Evolutionary conservation across 2,797 vertebrate genomes (phyloP).

Genomic region (Cryptoprocta ferox): DNA sequence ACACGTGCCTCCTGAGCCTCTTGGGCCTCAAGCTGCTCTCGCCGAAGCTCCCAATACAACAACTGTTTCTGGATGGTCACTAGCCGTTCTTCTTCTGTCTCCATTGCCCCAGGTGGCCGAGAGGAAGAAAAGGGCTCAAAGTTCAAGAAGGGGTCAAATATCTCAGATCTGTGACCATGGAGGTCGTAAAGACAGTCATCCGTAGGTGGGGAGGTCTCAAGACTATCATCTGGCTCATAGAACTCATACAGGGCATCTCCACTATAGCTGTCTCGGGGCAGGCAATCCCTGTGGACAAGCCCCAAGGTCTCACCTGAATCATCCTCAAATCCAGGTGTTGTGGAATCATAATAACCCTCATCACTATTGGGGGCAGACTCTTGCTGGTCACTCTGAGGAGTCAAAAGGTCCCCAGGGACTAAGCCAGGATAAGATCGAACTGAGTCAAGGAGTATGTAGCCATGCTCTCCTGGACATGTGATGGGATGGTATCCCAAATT

Average conservation of each 20-base stretch:
- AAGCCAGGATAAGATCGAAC: slow-evolving; percentile 65
- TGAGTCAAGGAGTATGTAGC: slow-evolving; percentile 66
- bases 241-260: slow-evolving; percentile 98
- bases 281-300: slow-evolving; percentile 88
- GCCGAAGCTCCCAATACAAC: slow-evolving; percentile 89
- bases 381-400: slow-evolving; percentile 97
- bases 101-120: slow-evolving; percentile 88
- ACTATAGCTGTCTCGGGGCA: slow-evolving; percentile 98
- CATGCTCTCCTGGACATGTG: slow-evolving; percentile 59
- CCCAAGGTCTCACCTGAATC: slow-evolving; percentile 90
- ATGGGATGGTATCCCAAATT: slow-evolving; percentile 66
- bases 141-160: slow-evolving; percentile 88
- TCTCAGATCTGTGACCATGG: slow-evolving; percentile 85
- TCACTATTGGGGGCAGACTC: slow-evolving; percentile 97
- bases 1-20: neutral
- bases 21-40: slow-evolving; percentile 79
- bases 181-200: slow-evolving; percentile 89
- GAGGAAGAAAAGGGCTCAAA: slow-evolving; percentile 84
- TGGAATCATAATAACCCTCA: slow-evolving; percentile 97
- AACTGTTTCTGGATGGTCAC: slow-evolving; percentile 91
- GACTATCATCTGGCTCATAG: slow-evolving; percentile 93
- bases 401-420: slow-evolving; percentile 89
- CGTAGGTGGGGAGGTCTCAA: slow-evolving; percentile 92
- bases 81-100: slow-evolving; percentile 90
- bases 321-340: slow-evolving; percentile 95